phyloP scores from a whole-genome alignment of 1,140 invertebrate genomes.

The Caerostris extrusa region DNA sequence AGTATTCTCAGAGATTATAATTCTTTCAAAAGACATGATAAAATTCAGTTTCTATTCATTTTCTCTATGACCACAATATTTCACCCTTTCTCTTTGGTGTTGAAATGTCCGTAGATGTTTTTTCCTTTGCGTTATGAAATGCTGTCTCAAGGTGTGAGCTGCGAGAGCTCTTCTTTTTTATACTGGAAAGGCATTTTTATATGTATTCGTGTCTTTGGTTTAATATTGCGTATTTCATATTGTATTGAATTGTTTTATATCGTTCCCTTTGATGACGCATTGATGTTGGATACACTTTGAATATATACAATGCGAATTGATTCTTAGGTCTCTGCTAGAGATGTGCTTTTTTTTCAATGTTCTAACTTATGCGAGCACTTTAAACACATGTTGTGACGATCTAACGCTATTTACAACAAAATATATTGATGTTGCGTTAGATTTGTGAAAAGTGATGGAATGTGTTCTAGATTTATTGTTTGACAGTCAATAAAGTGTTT shows the following conservation, averaged over 20 bases:
- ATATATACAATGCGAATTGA: background rate
- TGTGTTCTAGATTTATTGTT: constrained; percentile 76
- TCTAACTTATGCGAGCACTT: constrained; percentile 60
- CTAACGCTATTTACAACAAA: constrained; percentile 63
- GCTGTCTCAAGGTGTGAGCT: constrained; percentile 37
- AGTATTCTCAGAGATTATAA: background rate
- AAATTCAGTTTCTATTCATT: background rate
- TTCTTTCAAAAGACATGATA: background rate
- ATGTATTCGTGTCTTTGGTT: constrained; percentile 47
- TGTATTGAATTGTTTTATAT: constrained; percentile 49
- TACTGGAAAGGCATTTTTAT: constrained; percentile 37
- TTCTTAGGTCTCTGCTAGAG: constrained; percentile 63
- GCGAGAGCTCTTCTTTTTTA: constrained; percentile 28
- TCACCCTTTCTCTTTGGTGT: constrained; percentile 46
- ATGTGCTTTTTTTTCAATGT: constrained; percentile 36
- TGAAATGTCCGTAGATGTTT: constrained; percentile 68
- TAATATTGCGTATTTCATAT: constrained; percentile 62
- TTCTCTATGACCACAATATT: constrained; percentile 29
- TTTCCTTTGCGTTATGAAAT: constrained; percentile 54
- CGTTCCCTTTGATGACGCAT: constrained; percentile 28
- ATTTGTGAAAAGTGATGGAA: constrained; percentile 54
- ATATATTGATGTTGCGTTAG: constrained; percentile 68
- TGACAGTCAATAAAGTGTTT: constrained; percentile 75
- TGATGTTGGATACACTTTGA: constrained; percentile 55
- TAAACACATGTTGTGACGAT: constrained; percentile 57